Evolutionary conservation across 2,888 invertebrate genomes (phyloP), one percentile per base, ranked within the genome.

Genomic region (Machimus atricapillus): DNA sequence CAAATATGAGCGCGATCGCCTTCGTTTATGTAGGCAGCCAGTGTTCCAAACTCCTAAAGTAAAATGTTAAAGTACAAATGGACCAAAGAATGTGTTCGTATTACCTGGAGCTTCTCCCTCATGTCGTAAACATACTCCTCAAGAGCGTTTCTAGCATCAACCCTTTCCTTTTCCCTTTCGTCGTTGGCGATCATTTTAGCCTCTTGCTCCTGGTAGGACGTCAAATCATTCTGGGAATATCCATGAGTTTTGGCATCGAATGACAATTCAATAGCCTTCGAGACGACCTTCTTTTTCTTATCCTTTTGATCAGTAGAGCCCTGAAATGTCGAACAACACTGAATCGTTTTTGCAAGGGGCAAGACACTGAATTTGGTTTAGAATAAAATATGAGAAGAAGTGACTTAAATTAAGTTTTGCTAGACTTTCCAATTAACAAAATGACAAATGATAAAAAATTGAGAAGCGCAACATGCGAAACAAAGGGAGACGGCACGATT

Each of bases 121-220:
- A 99, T 94, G 90, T 99, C 99, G 92, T 99, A 99, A 43, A 99
- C 98, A 91, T 98, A 99, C 93, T 99, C 99, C 92, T 99, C 99
- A 0, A 99, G 94, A 3, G 98, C 97, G 93, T 99, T 99, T 90
- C 98, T 97, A 1, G 98, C 98, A 92, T 99, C 99, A 6, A 97
- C 96, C 81, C 98, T 95, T 91, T 98, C 98, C 90, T 98, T 98
- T 93, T 99, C 99, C 91, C 97, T 96, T 88, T 95, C 95, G 92
- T 99, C 99, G 90, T 96, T 96, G 86, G 95, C 94, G 90, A 96
- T 95, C 96, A 97, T 96, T 92, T 95, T 96, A 88, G 94, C 96
- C 94, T 98, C 98, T 91, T 95, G 95, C 91, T 98, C 98, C 89
- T 95, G 93, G 87, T 95, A 96, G 77, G 93, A 93, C 90, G 97